Conservation (phyloP, 2,113 vertebrate genomes). For the Rhabdomys dilectus region DNA sequence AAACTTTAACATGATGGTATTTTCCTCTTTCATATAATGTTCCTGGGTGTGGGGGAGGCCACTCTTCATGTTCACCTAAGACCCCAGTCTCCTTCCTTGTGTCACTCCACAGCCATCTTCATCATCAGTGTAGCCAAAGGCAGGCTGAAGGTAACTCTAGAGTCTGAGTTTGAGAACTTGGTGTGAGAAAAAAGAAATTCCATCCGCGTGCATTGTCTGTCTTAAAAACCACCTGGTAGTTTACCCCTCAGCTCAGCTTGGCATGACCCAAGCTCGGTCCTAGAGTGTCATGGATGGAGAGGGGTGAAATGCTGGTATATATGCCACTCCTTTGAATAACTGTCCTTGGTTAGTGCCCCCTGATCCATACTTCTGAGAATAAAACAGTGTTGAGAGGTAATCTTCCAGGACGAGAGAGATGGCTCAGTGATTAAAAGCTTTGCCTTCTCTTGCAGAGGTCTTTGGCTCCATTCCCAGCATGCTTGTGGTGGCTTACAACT, state of each 20-base stretch:
- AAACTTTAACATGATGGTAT: not conserved
- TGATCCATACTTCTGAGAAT: not conserved
- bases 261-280: not conserved
- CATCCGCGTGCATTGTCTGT: not conserved
- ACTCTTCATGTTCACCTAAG: not conserved
- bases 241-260: not conserved
- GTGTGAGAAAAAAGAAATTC: not conserved
- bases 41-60: not conserved
- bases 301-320: no score
- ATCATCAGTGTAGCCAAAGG: not conserved
- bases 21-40: not conserved
- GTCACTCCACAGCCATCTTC: not conserved
- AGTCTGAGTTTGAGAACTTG: not conserved
- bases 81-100: not conserved
- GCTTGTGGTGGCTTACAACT: no score
- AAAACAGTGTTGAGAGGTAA: not conserved
- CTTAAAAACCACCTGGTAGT: not conserved
- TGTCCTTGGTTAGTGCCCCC: not conserved
- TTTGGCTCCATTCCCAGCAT: not conserved
- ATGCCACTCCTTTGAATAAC: not conserved
- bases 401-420: not conserved
- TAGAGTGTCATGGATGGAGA: not conserved
- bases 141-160: not conserved
- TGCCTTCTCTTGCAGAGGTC: not conserved
- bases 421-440: not conserved